These are phyloP conservation scores for Alsophila aescularia DNA, from an alignment of 2,888 invertebrate species.

Conservation along the genomic window DNA sequence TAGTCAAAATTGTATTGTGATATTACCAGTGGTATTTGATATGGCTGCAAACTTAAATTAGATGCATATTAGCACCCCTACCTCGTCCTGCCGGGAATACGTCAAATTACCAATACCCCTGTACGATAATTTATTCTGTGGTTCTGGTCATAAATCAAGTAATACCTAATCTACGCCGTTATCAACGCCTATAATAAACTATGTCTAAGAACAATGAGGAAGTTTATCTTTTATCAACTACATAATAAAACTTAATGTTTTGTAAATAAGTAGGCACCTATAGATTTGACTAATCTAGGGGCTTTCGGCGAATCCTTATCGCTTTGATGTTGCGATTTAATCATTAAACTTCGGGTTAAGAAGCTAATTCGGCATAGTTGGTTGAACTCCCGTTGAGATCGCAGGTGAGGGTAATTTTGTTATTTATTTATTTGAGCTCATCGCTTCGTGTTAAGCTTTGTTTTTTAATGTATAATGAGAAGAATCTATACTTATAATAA, in stretches of 20 bases:
- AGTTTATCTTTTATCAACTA: slow-evolving; percentile 33
- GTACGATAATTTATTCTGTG: no score
- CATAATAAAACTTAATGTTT: slow-evolving; percentile 29
- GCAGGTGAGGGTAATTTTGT: slow-evolving; percentile 45
- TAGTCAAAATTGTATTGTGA: no score
- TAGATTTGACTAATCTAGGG: slow-evolving; percentile 31
- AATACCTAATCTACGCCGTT: slow-evolving; percentile 1
- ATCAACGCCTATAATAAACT: slow-evolving; percentile 19
- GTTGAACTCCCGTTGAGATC: slow-evolving; percentile 43
- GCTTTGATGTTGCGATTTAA: slow-evolving; percentile 20
- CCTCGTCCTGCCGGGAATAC: no score
- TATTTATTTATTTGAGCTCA: neutral
- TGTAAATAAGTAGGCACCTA: slow-evolving; percentile 10
- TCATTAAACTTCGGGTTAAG: slow-evolving; percentile 34
- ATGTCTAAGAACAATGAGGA: slow-evolving; percentile 29
- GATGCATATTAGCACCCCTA: no score
- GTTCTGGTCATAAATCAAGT: slow-evolving; percentile 1
- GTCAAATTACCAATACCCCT: no score
- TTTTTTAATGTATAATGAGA: neutral
- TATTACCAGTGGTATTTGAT: no score
- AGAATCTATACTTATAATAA: no score
- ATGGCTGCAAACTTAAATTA: no score
- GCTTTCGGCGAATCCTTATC: slow-evolving; percentile 28
- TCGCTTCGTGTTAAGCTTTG: neutral
- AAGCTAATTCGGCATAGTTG: slow-evolving; percentile 39